Evolutionary conservation across 2,888 invertebrate species (phyloP).

Genomic region (Scaptomyza polygonia): DNA sequence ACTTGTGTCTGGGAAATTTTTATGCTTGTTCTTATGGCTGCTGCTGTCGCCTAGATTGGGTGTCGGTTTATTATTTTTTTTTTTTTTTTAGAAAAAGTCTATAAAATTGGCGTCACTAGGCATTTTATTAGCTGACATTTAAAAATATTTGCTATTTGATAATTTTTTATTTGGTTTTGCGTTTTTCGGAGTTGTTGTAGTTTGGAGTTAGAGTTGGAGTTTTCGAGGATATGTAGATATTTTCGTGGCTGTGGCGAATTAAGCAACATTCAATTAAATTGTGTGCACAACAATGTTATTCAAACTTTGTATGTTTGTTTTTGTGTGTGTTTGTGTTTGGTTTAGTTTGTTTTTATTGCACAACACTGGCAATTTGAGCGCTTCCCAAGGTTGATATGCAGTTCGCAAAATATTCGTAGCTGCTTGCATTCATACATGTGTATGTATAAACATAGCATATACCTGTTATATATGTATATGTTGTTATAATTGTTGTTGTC

Average conservation of each 20-base stretch:
- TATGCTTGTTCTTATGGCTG: conserved; percentile 16
- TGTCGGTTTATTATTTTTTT: not conserved
- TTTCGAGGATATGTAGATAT: conserved; percentile 55
- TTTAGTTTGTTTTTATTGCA: conserved; percentile 35
- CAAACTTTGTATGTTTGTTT: not conserved
- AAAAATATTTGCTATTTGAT: conserved; percentile 11
- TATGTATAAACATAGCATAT: not conserved
- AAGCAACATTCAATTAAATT: conserved; percentile 55
- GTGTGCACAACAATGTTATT: conserved; percentile 13
- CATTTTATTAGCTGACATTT: conserved; percentile 44
- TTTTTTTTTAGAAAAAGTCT: conserved; percentile 66
- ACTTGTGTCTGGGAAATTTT: conserved; percentile 34
- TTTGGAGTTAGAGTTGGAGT: conserved; percentile 11
- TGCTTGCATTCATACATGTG: conserved; percentile 27
- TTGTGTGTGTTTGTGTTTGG: conserved; percentile 12
- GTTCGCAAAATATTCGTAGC: conserved; percentile 47
- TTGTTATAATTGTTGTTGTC: conserved; percentile 30
- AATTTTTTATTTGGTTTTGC: conserved; percentile 3
- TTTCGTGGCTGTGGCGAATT: conserved; percentile 48
- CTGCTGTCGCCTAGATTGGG: conserved; percentile 1
- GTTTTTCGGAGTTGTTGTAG: conserved; percentile 10
- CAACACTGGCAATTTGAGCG: conserved; percentile 42
- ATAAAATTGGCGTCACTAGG: conserved; percentile 69
- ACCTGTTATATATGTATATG: conserved; percentile 31
- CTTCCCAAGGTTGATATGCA: conserved; percentile 47